Evolutionary conservation across 1,140 invertebrate species (phyloP).

Genomic region (Ips nitidus): DNA sequence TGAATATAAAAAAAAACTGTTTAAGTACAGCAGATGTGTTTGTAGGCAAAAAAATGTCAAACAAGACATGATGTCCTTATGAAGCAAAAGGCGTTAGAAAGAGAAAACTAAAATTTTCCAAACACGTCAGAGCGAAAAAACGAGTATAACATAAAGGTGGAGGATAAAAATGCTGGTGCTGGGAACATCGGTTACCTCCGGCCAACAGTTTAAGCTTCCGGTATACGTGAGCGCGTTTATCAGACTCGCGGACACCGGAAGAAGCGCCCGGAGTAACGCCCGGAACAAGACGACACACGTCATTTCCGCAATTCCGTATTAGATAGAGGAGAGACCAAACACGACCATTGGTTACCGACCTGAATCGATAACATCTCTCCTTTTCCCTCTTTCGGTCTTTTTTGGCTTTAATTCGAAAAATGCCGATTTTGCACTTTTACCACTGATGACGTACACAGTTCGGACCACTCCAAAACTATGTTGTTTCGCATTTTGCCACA

Average conservation of each 20-base stretch:
- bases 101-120: background rate
- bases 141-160: background rate
- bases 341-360: constrained; percentile 7
- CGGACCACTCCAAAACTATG: too few relatives aligned
- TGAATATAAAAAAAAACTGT: too few relatives aligned
- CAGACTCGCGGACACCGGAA: constrained; percentile 50
- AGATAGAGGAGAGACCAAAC: constrained; percentile 40
- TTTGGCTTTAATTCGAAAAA: too few relatives aligned
- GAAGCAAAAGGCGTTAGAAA: background rate
- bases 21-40: too few relatives aligned
- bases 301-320: constrained; percentile 50
- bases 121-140: background rate
- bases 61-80: too few relatives aligned
- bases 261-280: constrained; percentile 47
- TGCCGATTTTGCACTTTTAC: too few relatives aligned
- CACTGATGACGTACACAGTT: too few relatives aligned
- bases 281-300: constrained; percentile 54
- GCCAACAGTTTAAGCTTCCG: constrained; percentile 52
- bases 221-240: constrained; percentile 50
- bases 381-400: too few relatives aligned
- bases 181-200: constrained; percentile 35
- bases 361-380: constrained; percentile 8
- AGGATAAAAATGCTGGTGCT: background rate
- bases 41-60: too few relatives aligned
- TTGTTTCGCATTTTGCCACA: too few relatives aligned